A percentile compares a stretch with the other conserved stretches of the same genome.
Evolutionary conservation across 30 jellyfish, hydroid and myxozoan genomes (phyloP).

Genomic region (Cassiopea xamachana): DNA sequence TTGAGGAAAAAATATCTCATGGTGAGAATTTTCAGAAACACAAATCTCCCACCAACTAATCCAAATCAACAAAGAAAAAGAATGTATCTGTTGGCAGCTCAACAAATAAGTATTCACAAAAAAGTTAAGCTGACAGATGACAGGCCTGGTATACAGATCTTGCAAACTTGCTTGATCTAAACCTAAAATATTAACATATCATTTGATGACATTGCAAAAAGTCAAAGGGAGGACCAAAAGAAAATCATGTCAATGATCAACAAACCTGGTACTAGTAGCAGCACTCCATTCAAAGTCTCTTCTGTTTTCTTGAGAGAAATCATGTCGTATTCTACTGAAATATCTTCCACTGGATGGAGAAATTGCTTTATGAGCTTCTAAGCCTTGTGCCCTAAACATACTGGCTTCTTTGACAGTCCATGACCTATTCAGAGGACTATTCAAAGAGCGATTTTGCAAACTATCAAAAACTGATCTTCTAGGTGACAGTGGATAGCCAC

Average conservation of each 20-base stretch:
- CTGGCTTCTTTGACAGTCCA: conserved; percentile 26
- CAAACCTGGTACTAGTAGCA: not conserved
- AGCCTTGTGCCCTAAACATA: not conserved
- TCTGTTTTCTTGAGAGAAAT: not conserved
- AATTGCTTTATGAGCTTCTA: conserved; percentile 25
- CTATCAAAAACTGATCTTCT: conserved; percentile 43
- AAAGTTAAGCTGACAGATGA: too few species aligned
- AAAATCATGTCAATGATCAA: not conserved
- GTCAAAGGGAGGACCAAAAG: not conserved
- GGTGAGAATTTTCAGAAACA: too few species aligned
- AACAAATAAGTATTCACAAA: too few species aligned
- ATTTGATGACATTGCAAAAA: too few species aligned
- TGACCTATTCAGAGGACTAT: conserved; percentile 36
- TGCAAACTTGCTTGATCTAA: too few species aligned
- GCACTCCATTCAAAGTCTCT: not conserved
- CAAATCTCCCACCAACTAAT: too few species aligned
- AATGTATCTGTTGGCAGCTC: too few species aligned
- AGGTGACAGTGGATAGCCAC: conserved; percentile 19
- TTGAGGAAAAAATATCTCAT: too few species aligned
- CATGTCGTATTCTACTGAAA: conserved; percentile 56
- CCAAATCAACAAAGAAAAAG: too few species aligned
- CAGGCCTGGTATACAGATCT: too few species aligned
- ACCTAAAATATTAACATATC: too few species aligned
- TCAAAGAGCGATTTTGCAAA: conserved; percentile 10
- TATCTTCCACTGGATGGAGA: conserved; percentile 67